Base-by-base conservation (phyloP, 37 sponge, comb jelly and placozoan genomes). In the Crambe crambe region DNA sequence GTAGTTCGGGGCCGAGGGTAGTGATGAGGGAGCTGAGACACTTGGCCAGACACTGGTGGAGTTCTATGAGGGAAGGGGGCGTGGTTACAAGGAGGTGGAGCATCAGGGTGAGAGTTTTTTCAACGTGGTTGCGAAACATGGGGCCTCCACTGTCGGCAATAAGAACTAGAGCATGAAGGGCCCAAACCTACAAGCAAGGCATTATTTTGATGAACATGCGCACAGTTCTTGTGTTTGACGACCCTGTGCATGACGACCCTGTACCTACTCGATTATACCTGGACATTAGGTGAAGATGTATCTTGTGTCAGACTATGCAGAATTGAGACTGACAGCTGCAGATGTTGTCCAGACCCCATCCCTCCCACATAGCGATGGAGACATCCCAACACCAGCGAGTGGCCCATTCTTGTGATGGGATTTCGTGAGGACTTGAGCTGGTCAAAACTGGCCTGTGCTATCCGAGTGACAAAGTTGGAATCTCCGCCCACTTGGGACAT, bases 111-210 rank as follows among this genome's bases (percentile, higher is more conserved):
- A 98, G 89, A 4, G 96, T 93, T 56, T 83, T 71, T 54, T 92
- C 90, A 36, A 95, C 89, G 47, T 95, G 86, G 81, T 87, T 81
- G 18, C 99, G 80, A 76, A 98, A 98, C 92, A 98, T 81, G 17
- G 99, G 99, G 12, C 99, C 99, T 2, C 99, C 99, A 26, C 93
- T 80, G 80, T 98, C 99, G 0, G 92, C 90, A 15, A 98, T 90
- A 62, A 93, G 88, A 2, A 85, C 89, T 25, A 98, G 84, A 38
- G 96, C 95, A 84, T 95, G 91, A 58, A 98, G 81, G 0, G 94
- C 87, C 95, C 96, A 98, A 58, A 98, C 91, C 95, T 97, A 42
- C 23, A 41, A 12, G 41, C 20, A 37, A 58, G 21, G 77, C 6
- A 36, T 36, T 47, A 47, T 47, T 15, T 12, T 15, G 6, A 6